A percentile compares a stretch with the other conserved stretches of the same genome.
These are phyloP conservation scores for Passer domesticus DNA, from an alignment of 2,113 vertebrate species.

Conservation along the genomic window DNA sequence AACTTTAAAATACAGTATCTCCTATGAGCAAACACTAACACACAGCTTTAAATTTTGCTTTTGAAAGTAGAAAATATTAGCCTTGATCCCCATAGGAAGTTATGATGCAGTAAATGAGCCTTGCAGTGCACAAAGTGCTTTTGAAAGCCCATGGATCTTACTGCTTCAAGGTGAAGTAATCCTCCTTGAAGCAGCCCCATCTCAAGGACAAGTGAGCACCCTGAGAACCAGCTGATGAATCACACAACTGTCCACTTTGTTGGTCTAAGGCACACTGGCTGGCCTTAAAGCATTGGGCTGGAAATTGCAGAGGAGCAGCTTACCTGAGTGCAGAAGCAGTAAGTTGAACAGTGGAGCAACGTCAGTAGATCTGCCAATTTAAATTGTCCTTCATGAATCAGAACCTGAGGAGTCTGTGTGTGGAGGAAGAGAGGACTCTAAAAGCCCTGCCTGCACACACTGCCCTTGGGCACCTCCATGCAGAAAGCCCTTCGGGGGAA, in stretches of 20 bases:
- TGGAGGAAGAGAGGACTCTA: neutral
- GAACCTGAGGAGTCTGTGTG: neutral
- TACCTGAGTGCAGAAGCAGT: neutral
- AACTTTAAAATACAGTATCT: neutral
- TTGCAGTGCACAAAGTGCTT: neutral
- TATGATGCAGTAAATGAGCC: neutral
- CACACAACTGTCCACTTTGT: neutral
- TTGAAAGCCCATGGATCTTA: neutral
- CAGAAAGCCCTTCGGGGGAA: neutral
- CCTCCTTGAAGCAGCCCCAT: neutral
- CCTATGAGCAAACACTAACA: neutral
- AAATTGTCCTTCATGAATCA: neutral
- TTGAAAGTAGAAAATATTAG: neutral
- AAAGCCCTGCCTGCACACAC: neutral
- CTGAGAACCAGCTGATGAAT: neutral
- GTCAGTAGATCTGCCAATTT: neutral
- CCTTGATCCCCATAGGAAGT: neutral
- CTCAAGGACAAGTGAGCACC: neutral
- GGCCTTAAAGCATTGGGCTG: neutral
- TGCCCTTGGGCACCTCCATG: neutral
- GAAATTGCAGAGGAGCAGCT: neutral
- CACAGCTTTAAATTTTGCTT: neutral
- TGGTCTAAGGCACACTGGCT: neutral
- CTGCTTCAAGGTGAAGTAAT: neutral
- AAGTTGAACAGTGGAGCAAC: neutral